Evolutionary conservation across 2,888 invertebrate species (phyloP), one percentile per base, ranked within the genome.

Genomic region (Eristalis tenax): DNA sequence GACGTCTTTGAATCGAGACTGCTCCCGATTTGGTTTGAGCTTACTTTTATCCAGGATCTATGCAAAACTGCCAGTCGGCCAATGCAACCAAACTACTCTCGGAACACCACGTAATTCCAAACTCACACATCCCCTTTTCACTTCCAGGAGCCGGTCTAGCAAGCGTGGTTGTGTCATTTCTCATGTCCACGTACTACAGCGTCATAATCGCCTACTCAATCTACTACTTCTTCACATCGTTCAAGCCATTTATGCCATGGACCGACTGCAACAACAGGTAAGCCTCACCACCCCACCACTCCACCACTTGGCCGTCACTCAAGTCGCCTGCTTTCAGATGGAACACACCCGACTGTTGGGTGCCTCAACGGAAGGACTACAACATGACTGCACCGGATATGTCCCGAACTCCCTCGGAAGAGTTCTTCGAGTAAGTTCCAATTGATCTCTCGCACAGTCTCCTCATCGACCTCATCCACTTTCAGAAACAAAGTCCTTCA

Each of bases 111-210:
- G 28, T n/a, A n/a, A n/a, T n/a, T n/a, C n/a, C 3, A 11, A 50
- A 56, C 56, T 6, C 10, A 1, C 4, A 32, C 32, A 32, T 32
- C 8, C 18, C 23, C 18, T n/a, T 15, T 63, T 43, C 43, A 26
- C 56, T 65, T 94, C 94, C 94, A 98, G 98, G 98, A 91, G 97
- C 98, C 89, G 99, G 98, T 82, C 94, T 99, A 90, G 98, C 98
- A 84, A 98, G 98, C 92, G 98, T 98, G 89, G 96, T 98, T 92
- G 97, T 98, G 93, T 98, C 98, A 89, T 98, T 98, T 94, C 94
- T 98, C 91, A 97, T 99, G 96, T 97, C 98, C 89, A 98, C 98
- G 73, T 98, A 98, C 93, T 98, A 98, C 93, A 98, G 98, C 93
- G 97, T 98, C 89, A 97, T 99, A 93, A 98, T 98, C 93, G 97